Percentiles rank a stretch among this genome's conserved stretches.
phyloP scores from a whole-genome alignment of 1,140 invertebrate species.

The Holcopasites calliopsidis region DNA sequence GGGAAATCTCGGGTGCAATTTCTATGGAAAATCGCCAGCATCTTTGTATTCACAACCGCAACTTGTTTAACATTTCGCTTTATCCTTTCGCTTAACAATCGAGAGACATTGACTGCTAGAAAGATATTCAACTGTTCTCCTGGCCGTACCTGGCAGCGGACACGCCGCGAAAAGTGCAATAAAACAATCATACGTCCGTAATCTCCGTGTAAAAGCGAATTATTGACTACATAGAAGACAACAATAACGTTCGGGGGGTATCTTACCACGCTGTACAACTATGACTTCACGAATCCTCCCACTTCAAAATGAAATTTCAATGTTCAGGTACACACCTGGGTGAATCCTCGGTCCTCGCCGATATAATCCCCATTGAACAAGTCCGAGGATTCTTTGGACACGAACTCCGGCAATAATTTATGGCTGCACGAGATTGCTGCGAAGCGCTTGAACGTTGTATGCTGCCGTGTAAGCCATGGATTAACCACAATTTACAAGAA shows the following conservation, averaged over 20 bases:
- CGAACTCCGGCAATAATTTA: slow-evolving; percentile 40
- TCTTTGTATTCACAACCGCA: not conserved
- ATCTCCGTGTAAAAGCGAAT: slow-evolving; percentile 64
- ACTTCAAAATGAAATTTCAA: slow-evolving; percentile 14
- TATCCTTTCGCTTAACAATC: not conserved
- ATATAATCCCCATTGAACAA: slow-evolving; percentile 43
- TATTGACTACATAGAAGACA: slow-evolving; percentile 23
- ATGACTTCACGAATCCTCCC: slow-evolving; percentile 22
- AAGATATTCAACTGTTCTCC: not conserved
- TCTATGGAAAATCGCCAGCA: not conserved
- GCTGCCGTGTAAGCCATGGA: slow-evolving; percentile 46
- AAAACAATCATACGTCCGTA: slow-evolving; percentile 42
- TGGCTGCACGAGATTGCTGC: slow-evolving; percentile 14
- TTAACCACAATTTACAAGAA: slow-evolving; percentile 61
- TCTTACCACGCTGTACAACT: slow-evolving; percentile 1
- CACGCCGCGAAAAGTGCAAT: not conserved
- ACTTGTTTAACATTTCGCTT: not conserved
- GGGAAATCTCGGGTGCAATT: not conserved
- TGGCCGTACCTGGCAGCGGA: not conserved
- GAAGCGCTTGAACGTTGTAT: not conserved
- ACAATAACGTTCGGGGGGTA: slow-evolving; percentile 31
- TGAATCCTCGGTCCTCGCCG: not conserved
- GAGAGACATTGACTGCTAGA: not conserved
- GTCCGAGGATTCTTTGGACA: not conserved
- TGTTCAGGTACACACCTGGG: slow-evolving; percentile 38